Percentiles rank a stretch among this genome's conserved stretches.
Evolutionary conservation across 2,113 vertebrate species (phyloP).

Genomic region (Chaetops frenatus): DNA sequence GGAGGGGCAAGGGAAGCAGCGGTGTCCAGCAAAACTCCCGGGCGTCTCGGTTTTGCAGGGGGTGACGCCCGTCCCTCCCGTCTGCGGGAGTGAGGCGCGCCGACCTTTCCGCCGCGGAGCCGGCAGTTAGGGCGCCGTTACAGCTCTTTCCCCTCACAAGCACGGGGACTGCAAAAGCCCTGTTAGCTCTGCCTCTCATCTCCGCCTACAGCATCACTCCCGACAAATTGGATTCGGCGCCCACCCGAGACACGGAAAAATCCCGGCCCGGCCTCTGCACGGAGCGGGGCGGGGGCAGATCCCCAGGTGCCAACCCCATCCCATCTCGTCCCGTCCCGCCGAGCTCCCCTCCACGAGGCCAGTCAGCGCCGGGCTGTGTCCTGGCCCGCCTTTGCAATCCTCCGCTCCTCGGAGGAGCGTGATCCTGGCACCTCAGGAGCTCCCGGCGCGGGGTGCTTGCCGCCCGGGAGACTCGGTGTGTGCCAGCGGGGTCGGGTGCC

Average conservation of each 20-base stretch:
- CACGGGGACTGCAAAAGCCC: not conserved
- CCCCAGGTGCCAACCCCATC: not conserved
- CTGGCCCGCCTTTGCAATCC: not conserved
- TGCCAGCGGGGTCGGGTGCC: not conserved
- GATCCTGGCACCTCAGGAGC: not conserved
- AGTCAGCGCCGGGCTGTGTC: not conserved
- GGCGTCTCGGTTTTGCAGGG: not conserved
- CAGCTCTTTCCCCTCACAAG: not conserved
- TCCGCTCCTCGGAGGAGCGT: not conserved
- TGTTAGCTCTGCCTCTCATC: constrained; percentile 44
- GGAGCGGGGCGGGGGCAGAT: not conserved
- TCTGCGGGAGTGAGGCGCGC: not conserved
- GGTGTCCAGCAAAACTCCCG: not conserved
- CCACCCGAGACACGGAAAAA: not conserved
- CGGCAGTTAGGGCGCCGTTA: not conserved
- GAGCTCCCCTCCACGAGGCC: not conserved
- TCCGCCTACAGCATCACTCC: constrained; percentile 43
- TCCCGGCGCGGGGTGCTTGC: not conserved
- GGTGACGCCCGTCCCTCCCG: not conserved
- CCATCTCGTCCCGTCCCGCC: not conserved
- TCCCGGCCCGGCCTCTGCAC: not conserved
- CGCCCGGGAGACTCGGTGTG: not conserved
- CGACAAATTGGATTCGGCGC: constrained; percentile 41
- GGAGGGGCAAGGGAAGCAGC: not conserved
- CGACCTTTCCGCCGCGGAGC: not conserved